Conservation (phyloP, 2,888 invertebrate genomes). For the Drosophila picticornis region DNA sequence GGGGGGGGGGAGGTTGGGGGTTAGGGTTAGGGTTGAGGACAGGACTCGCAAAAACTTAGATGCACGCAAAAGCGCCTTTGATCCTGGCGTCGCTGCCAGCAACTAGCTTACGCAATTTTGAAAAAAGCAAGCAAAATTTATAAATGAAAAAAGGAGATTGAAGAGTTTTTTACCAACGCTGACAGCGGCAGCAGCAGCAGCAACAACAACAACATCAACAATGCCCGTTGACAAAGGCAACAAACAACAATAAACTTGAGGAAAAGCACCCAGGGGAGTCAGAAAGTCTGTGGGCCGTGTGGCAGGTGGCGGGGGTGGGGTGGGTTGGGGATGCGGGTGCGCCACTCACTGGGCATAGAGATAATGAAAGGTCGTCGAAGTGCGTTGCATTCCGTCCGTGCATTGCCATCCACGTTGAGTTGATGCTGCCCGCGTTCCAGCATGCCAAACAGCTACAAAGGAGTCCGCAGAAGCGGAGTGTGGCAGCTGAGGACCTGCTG, state of each 20-base stretch:
- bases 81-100: constrained; percentile 65
- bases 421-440: constrained; percentile 34
- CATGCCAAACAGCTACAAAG: background rate
- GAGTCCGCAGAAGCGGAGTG: background rate
- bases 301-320: no score
- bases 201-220: constrained; percentile 25
- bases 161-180: constrained; percentile 52
- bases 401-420: constrained; percentile 49
- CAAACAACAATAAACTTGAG: constrained; percentile 64
- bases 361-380: constrained; percentile 82
- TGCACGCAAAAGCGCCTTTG: constrained; percentile 70
- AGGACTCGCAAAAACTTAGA: constrained; percentile 52
- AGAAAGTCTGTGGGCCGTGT: background rate
- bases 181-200: constrained; percentile 28
- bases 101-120: constrained; percentile 78
- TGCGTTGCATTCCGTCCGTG: constrained; percentile 59
- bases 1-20: background rate
- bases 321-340: background rate
- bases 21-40: no score
- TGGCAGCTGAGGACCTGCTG: background rate
- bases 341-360: constrained; percentile 27
- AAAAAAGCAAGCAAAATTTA: constrained; percentile 34
- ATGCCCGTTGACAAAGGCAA: constrained; percentile 65
- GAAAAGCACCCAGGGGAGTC: constrained; percentile 52
- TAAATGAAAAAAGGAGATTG: constrained; percentile 35